A percentile compares a stretch with the other conserved stretches of the same genome.
These are phyloP conservation scores for Paramormyrops hopkinsi DNA, from an alignment of 2,797 vertebrate genomes.

Conservation along the genomic window DNA sequence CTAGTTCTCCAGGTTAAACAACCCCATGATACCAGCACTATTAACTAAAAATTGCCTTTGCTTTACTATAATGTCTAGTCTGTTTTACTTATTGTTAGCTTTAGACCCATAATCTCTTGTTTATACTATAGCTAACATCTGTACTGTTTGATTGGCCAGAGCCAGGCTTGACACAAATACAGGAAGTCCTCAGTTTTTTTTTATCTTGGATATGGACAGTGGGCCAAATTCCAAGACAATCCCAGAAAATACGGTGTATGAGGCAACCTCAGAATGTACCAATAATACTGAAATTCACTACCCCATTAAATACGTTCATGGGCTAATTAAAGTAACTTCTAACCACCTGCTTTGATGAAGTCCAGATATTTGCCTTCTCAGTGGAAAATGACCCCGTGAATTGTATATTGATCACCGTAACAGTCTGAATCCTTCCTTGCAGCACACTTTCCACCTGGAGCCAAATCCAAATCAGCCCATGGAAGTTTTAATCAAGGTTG, in stretches of 20 bases:
- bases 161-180: neutral
- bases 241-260: neutral
- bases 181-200: neutral
- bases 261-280: neutral
- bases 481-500: constrained; percentile 42
- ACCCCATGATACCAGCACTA: neutral
- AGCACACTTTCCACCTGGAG: constrained; percentile 30
- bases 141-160: neutral
- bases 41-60: neutral
- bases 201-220: neutral
- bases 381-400: constrained; percentile 17
- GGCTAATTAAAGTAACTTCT: neutral
- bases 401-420: constrained; percentile 30
- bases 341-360: neutral
- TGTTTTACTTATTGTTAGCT: neutral
- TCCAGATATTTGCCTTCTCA: neutral
- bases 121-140: neutral
- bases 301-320: neutral
- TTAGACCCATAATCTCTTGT: neutral
- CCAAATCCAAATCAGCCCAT: constrained; percentile 41
- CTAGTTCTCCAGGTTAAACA: neutral
- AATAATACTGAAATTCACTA: neutral
- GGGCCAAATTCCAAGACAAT: neutral
- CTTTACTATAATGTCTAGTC: neutral
- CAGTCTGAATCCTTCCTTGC: constrained; percentile 37